Base-by-base conservation (phyloP, 37 sponge, comb jelly and placozoan species). In the Axinella damicornis region DNA sequence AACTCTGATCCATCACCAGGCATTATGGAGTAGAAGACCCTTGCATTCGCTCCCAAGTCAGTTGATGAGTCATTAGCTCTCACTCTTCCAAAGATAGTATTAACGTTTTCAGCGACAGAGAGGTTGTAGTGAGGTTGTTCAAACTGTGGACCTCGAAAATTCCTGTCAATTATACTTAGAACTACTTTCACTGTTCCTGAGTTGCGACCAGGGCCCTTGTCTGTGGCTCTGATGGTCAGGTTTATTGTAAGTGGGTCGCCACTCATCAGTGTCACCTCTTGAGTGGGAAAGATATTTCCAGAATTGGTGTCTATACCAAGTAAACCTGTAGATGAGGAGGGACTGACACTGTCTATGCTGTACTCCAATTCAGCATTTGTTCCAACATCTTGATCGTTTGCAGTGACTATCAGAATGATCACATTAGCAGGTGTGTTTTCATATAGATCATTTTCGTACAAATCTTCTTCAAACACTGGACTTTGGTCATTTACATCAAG, bases 221-320 rank as follows among this genome's bases (percentile, higher is more conserved):
- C 87, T 19, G 76, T 84, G 32, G 92, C 95, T 53, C 54, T 58
- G 32, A 94, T 32, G 1, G 64, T 68, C 6, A 91, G 68, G 37
- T 22, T 73, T 65, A 89, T 72, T 19, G 17, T 69, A 25, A 24
- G 16, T 31, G 82, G 55, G 20, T 81, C 69, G 4, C 22, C 40
- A 0, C 1, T 38, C 19, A 20, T 53, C 14, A 69, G 18, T 32
- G 5, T 28, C n/a, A 81, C 36, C n/a, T 71, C 60, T 16, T 17
- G 31, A 37, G 33, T 81, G 0, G 82, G 36, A 9, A 57, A 35
- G 9, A 86, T 40, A 0, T 22, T 46, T 28, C 87, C 87, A 18
- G 30, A 71, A 15, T 36, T 39, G 2, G 24, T 20, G 60, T 78
- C 65, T 5, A 86, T 64, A 27, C 9, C 57, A 65, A 86, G 78